Evolutionary conservation across 2,113 vertebrate genomes (phyloP).

Genomic region (Hippocampus zosterae): DNA sequence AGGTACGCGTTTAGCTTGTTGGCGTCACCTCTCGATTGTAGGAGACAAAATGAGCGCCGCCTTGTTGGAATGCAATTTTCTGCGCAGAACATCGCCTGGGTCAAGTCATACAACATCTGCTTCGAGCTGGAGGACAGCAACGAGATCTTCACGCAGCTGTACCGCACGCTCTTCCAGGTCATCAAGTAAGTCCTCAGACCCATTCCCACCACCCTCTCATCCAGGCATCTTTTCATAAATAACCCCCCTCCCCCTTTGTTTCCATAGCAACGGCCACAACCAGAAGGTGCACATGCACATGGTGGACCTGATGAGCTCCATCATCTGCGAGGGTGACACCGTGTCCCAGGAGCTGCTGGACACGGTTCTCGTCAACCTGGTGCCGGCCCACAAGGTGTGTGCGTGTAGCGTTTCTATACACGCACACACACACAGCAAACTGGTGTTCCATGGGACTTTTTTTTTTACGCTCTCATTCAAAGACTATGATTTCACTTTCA

Average conservation of each 20-base stretch:
- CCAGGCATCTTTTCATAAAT: not conserved
- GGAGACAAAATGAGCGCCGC: too few relatives aligned
- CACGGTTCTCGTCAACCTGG: conserved; percentile 94
- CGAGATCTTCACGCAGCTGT: conserved; percentile 98
- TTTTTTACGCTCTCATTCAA: conserved; percentile 44
- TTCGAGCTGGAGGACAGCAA: conserved; percentile 99
- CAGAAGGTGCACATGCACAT: conserved; percentile 99
- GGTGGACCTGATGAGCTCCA: conserved; percentile 99
- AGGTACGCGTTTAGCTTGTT: conserved; percentile 67
- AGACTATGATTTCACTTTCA: conserved; percentile 22
- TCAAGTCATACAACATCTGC: conserved; percentile 99
- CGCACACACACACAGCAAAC: not conserved
- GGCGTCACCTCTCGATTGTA: not conserved
- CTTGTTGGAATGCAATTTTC: not conserved
- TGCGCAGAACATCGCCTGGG: conserved; percentile 95
- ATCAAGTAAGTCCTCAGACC: conserved; percentile 85
- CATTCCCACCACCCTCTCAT: not conserved
- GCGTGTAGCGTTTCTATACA: not conserved
- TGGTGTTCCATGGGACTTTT: not conserved
- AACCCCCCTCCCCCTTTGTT: conserved; percentile 18
- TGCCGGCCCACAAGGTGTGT: conserved; percentile 93
- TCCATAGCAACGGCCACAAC: conserved; percentile 93
- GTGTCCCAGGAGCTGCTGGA: conserved; percentile 97
- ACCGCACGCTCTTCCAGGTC: conserved; percentile 95
- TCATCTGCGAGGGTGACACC: conserved; percentile 95